Conservation (phyloP, 2,113 vertebrate genomes). For the Ophiodon elongatus region DNA sequence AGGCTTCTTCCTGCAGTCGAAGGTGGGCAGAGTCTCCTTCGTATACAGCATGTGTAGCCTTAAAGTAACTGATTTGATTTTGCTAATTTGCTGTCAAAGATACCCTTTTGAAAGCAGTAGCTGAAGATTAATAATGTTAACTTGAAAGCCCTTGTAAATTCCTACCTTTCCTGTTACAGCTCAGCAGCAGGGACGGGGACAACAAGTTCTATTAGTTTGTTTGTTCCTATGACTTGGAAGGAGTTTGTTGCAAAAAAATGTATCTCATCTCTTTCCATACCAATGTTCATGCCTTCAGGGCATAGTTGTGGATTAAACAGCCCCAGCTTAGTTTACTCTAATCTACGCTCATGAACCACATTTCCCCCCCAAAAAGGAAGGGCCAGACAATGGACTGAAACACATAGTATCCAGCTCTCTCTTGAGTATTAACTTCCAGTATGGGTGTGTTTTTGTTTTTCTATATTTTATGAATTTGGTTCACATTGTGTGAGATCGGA, state of each 20-base stretch:
- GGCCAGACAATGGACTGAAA: not conserved
- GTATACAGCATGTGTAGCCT: not conserved
- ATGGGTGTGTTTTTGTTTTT: not conserved
- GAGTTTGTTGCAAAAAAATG: not conserved
- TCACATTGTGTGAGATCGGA: not conserved
- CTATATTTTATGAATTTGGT: too few species aligned
- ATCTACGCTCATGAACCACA: not conserved
- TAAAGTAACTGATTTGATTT: not conserved
- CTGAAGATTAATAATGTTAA: not conserved
- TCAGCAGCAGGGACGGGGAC: not conserved
- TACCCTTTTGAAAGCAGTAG: not conserved
- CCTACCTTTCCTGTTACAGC: constrained; percentile 22
- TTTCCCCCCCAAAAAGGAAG: not conserved
- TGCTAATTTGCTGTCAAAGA: not conserved
- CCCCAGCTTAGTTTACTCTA: not conserved
- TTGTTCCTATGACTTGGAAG: not conserved
- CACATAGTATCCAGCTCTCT: not conserved
- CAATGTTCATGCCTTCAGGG: not conserved
- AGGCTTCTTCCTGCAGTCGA: constrained; percentile 92
- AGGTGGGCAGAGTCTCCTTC: constrained; percentile 85
- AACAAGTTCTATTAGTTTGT: not conserved
- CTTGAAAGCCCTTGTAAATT: not conserved
- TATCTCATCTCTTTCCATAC: not conserved
- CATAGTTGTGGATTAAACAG: not conserved
- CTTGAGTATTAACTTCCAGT: not conserved